Conservation (phyloP, 2,888 invertebrate species). For the Carabus problematicus region DNA sequence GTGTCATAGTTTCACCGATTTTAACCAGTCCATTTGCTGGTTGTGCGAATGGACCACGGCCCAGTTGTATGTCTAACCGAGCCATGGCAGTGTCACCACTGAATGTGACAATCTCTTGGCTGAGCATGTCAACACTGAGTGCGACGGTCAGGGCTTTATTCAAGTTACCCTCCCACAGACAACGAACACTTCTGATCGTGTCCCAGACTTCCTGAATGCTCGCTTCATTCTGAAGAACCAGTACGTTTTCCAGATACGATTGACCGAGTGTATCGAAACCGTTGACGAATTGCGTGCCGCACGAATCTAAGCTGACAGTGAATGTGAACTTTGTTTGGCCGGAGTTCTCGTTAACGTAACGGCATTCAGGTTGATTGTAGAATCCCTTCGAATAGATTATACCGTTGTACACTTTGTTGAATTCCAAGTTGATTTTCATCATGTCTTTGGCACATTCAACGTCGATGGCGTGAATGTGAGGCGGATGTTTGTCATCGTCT, state of each 20-base stretch:
- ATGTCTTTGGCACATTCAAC: conserved; percentile 81
- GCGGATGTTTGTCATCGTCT: conserved; percentile 74
- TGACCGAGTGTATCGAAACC: conserved; percentile 78
- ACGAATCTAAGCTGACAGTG: conserved; percentile 76
- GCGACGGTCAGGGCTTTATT: conserved; percentile 78
- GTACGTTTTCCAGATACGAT: conserved; percentile 79
- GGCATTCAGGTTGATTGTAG: conserved; percentile 71
- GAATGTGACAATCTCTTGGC: conserved; percentile 81
- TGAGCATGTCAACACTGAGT: conserved; percentile 79
- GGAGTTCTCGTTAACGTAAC: conserved; percentile 76
- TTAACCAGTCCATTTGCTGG: conserved; percentile 79
- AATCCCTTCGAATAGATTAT: conserved; percentile 82
- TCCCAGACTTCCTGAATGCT: conserved; percentile 83
- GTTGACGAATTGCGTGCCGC: conserved; percentile 81
- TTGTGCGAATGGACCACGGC: conserved; percentile 78
- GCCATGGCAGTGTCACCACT: conserved; percentile 86
- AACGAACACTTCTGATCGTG: conserved; percentile 77
- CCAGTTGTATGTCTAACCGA: conserved; percentile 77
- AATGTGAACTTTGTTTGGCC: conserved; percentile 74
- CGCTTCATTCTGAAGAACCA: conserved; percentile 79
- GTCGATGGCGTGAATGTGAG: conserved; percentile 77
- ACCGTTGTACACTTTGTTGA: conserved; percentile 78
- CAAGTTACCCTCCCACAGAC: conserved; percentile 82
- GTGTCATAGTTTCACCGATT: conserved; percentile 82
- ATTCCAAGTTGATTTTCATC: conserved; percentile 83